phyloP scores from a whole-genome alignment of 2,797 vertebrate genomes.

The Falco peregrinus region DNA sequence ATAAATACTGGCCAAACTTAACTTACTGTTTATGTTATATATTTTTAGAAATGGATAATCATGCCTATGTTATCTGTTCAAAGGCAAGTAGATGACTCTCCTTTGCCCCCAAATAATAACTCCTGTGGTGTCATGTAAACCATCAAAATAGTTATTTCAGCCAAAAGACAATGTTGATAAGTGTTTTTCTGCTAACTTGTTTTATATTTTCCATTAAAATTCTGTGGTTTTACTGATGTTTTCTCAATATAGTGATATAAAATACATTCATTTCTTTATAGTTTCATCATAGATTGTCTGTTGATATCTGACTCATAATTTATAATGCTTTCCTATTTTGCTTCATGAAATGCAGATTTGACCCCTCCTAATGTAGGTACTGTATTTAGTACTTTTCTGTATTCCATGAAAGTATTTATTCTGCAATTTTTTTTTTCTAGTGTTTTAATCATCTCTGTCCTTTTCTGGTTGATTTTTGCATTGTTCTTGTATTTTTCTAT shows the following conservation, averaged over 20 bases:
- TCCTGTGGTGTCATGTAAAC: not conserved
- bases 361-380: slow-evolving; percentile 88
- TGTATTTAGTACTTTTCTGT: slow-evolving; percentile 83
- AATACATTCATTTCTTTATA: slow-evolving; percentile 56
- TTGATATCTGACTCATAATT: slow-evolving; percentile 75
- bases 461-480: slow-evolving; percentile 64
- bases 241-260: slow-evolving; percentile 10
- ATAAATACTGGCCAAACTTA: not conserved
- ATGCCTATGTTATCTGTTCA: not conserved
- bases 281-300: slow-evolving; percentile 60
- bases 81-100: not conserved
- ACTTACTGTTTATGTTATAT: not conserved
- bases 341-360: slow-evolving; percentile 83
- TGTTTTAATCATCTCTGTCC: slow-evolving; percentile 45
- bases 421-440: not conserved
- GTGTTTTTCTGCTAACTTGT: not conserved
- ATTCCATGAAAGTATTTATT: slow-evolving; percentile 60
- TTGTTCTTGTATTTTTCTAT: slow-evolving; percentile 64
- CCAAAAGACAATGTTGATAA: not conserved
- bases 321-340: slow-evolving; percentile 81
- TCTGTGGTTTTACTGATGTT: slow-evolving; percentile 28
- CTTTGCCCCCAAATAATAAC: not conserved
- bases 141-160: not conserved
- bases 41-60: not conserved
- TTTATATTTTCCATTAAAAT: not conserved